Conservation (phyloP, 1,140 invertebrate species). For the Geopemphigus sp. region DNA sequence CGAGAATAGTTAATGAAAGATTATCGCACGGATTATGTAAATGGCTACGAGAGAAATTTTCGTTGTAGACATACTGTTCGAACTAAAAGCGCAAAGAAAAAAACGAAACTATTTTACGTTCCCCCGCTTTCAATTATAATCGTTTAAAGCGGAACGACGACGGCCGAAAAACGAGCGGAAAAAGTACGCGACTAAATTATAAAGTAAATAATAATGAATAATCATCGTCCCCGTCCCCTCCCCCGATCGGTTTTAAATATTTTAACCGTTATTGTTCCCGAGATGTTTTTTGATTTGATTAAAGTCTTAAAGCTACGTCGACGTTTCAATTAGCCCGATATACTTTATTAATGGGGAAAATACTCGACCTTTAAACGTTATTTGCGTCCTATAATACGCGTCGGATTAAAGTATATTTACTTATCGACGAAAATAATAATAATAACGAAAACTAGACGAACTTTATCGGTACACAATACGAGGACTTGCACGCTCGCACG, state of each 20-base stretch:
- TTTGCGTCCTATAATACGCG: not conserved
- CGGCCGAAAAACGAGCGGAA: not conserved
- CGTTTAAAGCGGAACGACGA: not conserved
- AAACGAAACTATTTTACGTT: not conserved
- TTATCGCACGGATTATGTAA: constrained; percentile 40
- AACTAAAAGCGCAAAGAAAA: not conserved
- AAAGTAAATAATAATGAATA: constrained; percentile 46
- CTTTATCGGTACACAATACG: too few relatives aligned
- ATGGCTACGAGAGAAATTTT: constrained; percentile 3
- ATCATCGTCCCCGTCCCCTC: too few relatives aligned
- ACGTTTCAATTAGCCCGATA: constrained; percentile 11
- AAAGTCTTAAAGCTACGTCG: constrained; percentile 5
- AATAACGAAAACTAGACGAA: too few relatives aligned
- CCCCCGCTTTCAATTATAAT: constrained; percentile 17
- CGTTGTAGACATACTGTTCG: constrained; percentile 15
- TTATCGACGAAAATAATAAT: too few relatives aligned
- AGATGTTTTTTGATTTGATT: constrained; percentile 20
- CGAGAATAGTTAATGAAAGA: constrained; percentile 38
- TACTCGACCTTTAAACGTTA: too few relatives aligned
- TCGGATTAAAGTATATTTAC: not conserved
- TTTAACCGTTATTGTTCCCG: constrained; percentile 5
- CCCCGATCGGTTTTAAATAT: constrained; percentile 41
- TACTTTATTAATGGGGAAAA: not conserved
- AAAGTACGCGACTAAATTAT: constrained; percentile 30
- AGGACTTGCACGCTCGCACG: too few relatives aligned